These are phyloP conservation scores for Anoplius nigerrimus DNA, from an alignment of 2,888 invertebrate species.

Conservation along the genomic window DNA sequence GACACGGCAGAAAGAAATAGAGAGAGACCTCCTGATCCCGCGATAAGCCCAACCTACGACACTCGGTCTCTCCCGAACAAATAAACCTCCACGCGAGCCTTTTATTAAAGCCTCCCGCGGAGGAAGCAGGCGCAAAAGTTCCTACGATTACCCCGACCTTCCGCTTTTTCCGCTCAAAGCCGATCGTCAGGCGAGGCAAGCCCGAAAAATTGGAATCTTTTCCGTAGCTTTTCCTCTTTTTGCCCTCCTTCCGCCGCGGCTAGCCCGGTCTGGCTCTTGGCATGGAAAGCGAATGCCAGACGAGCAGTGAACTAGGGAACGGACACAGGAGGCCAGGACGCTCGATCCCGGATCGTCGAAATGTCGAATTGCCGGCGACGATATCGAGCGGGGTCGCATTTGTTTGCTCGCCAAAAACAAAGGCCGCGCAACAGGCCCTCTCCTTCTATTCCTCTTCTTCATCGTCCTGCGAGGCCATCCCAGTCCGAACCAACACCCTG, in stretches of 20 bases:
- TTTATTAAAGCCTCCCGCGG: too few relatives aligned
- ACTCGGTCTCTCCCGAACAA: too few relatives aligned
- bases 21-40: too few relatives aligned
- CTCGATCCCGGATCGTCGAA: conserved; percentile 30
- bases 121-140: too few relatives aligned
- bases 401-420: conserved; percentile 56
- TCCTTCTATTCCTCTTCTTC: conserved; percentile 40
- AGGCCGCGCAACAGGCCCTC: conserved; percentile 59
- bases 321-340: not conserved
- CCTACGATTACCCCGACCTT: too few relatives aligned
- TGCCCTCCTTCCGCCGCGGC: not conserved
- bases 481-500: not conserved
- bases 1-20: too few relatives aligned
- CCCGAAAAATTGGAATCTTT: too few relatives aligned
- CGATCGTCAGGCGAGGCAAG: too few relatives aligned
- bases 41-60: too few relatives aligned
- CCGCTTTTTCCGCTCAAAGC: too few relatives aligned
- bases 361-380: conserved; percentile 46
- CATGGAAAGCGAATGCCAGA: conserved; percentile 1
- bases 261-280: conserved; percentile 2
- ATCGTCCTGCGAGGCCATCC: conserved; percentile 33
- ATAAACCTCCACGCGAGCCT: too few relatives aligned
- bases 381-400: conserved; percentile 50
- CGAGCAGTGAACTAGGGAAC: conserved; percentile 12
- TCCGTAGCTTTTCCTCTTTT: not conserved